Percentiles rank a stretch among this genome's conserved stretches.
phyloP scores from a whole-genome alignment of 2,113 vertebrate species.

The Hypomesus transpacificus region DNA sequence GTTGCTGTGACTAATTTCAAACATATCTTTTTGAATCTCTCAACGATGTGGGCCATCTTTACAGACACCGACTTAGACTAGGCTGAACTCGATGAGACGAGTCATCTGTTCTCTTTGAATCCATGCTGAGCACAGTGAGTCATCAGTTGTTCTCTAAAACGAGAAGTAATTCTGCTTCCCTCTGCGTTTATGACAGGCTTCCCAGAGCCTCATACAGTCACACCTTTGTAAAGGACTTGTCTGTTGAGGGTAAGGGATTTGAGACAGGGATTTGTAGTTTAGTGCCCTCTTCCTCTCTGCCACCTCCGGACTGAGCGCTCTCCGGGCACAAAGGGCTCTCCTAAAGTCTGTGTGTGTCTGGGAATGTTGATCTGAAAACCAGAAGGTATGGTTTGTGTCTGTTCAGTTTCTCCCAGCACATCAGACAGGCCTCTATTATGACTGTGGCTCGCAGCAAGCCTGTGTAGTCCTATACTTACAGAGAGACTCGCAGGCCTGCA shows the following conservation, averaged over 20 bases:
- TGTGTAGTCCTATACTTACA: background rate
- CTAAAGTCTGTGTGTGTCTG: slow-evolving; percentile 42
- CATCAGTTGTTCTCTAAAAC: too few species aligned
- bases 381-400: slow-evolving; percentile 40
- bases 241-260: slow-evolving; percentile 11
- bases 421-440: slow-evolving; percentile 37
- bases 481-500: slow-evolving; percentile 13
- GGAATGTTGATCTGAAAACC: slow-evolving; percentile 64
- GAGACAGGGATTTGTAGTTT: slow-evolving; percentile 29
- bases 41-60: too few species aligned
- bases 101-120: too few species aligned
- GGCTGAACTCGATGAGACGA: too few species aligned
- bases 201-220: slow-evolving; percentile 11
- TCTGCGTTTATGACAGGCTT: background rate
- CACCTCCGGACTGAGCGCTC: slow-evolving; percentile 30
- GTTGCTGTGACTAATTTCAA: background rate
- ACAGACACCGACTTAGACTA: too few species aligned
- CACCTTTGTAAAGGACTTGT: slow-evolving; percentile 21
- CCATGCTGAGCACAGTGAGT: too few species aligned
- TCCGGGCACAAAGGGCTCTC: slow-evolving; percentile 46
- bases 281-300: slow-evolving; percentile 38
- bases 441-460: slow-evolving; percentile 8
- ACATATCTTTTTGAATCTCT: background rate
- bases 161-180: too few species aligned
- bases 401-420: slow-evolving; percentile 29